phyloP scores from a whole-genome alignment of 2,888 invertebrate species.

The Oegoconia quadripuncta region DNA sequence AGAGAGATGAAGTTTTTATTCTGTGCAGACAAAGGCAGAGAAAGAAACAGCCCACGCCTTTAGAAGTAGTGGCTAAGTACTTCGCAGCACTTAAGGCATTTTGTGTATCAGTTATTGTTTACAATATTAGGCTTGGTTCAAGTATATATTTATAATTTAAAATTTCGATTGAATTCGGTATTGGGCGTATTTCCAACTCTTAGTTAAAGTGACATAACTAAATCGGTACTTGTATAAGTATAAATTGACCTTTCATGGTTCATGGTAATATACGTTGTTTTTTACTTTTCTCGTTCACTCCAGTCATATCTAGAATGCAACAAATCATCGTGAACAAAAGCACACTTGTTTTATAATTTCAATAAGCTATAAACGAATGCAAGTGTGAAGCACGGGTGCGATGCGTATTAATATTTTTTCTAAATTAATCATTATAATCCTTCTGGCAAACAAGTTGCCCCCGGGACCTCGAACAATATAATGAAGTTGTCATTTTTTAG shows the following conservation, averaged over 20 bases:
- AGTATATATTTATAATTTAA: too few relatives aligned
- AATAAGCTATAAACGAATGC: slow-evolving; percentile 59
- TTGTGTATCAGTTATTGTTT: slow-evolving; percentile 21
- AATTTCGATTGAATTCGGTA: too few relatives aligned
- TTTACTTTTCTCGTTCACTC: too few relatives aligned
- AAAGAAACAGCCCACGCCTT: slow-evolving; percentile 54
- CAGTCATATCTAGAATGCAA: slow-evolving; percentile 20
- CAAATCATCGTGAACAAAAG: slow-evolving; percentile 53
- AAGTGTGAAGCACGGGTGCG: slow-evolving; percentile 71
- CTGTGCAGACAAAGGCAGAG: slow-evolving; percentile 56
- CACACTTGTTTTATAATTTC: slow-evolving; percentile 60
- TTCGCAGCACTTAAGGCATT: slow-evolving; percentile 21
- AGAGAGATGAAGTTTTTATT: slow-evolving; percentile 77
- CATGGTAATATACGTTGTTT: too few relatives aligned
- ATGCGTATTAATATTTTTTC: slow-evolving; percentile 77
- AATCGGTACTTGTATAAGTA: too few relatives aligned
- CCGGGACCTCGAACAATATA: slow-evolving; percentile 72
- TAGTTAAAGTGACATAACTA: too few relatives aligned
- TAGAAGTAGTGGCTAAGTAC: slow-evolving; percentile 22
- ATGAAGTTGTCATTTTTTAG: slow-evolving; percentile 80
- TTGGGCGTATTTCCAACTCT: too few relatives aligned
- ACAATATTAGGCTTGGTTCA: too few relatives aligned
- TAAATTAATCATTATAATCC: slow-evolving; percentile 79
- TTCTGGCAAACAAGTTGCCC: slow-evolving; percentile 76
- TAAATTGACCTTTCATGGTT: too few relatives aligned